These are phyloP conservation scores for Eulemur albifrons DNA, from an alignment of 2,797 vertebrate species.

Conservation along the genomic window DNA sequence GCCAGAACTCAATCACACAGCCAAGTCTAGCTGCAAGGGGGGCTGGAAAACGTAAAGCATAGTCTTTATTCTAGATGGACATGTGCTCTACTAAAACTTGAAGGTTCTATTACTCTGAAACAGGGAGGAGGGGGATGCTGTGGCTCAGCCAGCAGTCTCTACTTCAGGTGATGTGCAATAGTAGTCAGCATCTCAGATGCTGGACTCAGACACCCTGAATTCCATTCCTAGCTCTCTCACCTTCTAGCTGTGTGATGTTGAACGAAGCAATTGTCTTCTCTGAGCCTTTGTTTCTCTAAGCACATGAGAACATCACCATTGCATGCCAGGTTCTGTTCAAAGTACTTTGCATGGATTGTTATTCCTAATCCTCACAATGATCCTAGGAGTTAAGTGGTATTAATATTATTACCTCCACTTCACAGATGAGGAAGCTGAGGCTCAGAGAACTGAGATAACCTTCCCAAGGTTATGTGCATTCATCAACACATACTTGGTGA, in stretches of 20 bases:
- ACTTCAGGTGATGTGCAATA: not conserved
- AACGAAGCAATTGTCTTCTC: not conserved
- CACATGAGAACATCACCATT: not conserved
- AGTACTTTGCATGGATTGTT: not conserved
- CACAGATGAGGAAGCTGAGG: constrained; percentile 30
- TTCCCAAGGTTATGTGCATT: not conserved
- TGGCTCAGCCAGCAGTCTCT: not conserved
- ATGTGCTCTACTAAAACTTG: not conserved
- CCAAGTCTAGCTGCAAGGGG: not conserved
- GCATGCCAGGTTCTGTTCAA: not conserved
- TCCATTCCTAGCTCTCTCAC: not conserved
- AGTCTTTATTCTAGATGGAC: not conserved
- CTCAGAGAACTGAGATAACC: not conserved
- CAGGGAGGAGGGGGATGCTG: not conserved
- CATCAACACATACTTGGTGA: not conserved
- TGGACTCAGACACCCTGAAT: not conserved
- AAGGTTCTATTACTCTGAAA: not conserved
- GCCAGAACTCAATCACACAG: not conserved
- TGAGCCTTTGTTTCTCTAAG: not conserved
- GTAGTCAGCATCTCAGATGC: not conserved
- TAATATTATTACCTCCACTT: not conserved
- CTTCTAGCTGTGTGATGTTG: not conserved
- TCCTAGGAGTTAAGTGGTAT: not conserved
- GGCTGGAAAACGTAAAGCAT: not conserved
- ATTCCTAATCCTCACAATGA: not conserved